Percentiles rank a stretch among this genome's conserved stretches.
Evolutionary conservation across 2,888 invertebrate species (phyloP).

Genomic region (Apamea anceps): DNA sequence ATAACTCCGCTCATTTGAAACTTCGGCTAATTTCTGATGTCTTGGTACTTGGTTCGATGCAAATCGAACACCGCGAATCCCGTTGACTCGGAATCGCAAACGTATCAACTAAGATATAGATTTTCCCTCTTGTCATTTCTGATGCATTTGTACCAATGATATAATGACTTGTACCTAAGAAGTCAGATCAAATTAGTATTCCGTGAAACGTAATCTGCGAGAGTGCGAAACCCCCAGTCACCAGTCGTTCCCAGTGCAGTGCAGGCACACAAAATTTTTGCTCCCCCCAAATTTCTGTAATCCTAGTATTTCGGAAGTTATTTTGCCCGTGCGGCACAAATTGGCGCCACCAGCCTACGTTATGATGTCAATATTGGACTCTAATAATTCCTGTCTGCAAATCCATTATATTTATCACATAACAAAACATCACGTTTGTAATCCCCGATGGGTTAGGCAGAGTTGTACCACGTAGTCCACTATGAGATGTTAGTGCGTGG

Average conservation of each 20-base stretch:
- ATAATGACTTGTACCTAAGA: too few relatives aligned
- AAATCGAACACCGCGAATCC: background rate
- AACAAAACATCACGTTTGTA: background rate
- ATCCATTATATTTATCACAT: background rate
- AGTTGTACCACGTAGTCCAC: too few relatives aligned
- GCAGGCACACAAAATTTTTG: background rate
- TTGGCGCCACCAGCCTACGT: background rate
- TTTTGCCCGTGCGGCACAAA: background rate
- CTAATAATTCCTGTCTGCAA: too few relatives aligned
- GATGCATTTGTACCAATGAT: background rate
- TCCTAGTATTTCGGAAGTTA: background rate
- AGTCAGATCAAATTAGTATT: background rate
- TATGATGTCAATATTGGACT: too few relatives aligned
- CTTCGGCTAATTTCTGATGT: background rate
- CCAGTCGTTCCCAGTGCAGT: background rate
- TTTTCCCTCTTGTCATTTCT: background rate
- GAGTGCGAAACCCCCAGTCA: background rate
- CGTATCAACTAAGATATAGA: background rate
- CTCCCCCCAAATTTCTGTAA: background rate
- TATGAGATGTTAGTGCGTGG: too few relatives aligned
- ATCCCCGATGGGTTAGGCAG: background rate
- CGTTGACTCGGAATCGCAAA: background rate
- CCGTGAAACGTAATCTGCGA: background rate
- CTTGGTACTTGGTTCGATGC: background rate
- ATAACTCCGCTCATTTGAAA: background rate